Evolutionary conservation across 1,140 invertebrate genomes (phyloP), one percentile per base, ranked within the genome.

Genomic region (Drosophila parvula): DNA sequence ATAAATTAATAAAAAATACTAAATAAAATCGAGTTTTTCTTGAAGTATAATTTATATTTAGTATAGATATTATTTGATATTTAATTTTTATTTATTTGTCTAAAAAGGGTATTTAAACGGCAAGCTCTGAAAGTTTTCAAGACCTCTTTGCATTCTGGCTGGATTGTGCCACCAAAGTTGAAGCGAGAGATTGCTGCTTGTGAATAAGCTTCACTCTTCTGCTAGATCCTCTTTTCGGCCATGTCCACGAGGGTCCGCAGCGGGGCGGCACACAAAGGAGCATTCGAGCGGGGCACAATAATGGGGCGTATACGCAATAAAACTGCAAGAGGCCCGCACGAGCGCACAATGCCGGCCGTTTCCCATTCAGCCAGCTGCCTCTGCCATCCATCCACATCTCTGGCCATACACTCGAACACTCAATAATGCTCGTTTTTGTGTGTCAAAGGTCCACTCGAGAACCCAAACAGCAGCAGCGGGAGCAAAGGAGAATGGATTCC

Each of bases 381-480:
- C 27, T 10, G 38, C 53, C 71, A 44, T 70, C 50, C 50, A 38
- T 51, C 30, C 60, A 32, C 43, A 56, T 57, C 55, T 45, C 62
- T 27, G 51, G 38, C 68, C 73, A 48, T 75, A 70, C 51, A 38
- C 68, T 81, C 60, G 78, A 73, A 78, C 70, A 79, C 83, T 86
- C 79, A 86, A 86, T 86, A 88, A 82, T 70, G 83, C 76, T 73
- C 56, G 43, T 65, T 79, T 85, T 86, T 86, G 82, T 86, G 76
- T 83, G 83, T 86, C 83, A 86, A 83, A 88, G 79, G 83, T 74
- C 55, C 73, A 74, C 65, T 79, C 16, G 63, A 64, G 78, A 74
- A 80, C 57, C 70, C 79, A 82, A 79, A 73, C 67, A 82, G 77
- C 59, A 62, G 32, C 44, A 41, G 44, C 32, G 40, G 36, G 6